These are phyloP conservation scores for Linnaemya tessellans DNA, from an alignment of 2,888 invertebrate species.

Conservation along the genomic window DNA sequence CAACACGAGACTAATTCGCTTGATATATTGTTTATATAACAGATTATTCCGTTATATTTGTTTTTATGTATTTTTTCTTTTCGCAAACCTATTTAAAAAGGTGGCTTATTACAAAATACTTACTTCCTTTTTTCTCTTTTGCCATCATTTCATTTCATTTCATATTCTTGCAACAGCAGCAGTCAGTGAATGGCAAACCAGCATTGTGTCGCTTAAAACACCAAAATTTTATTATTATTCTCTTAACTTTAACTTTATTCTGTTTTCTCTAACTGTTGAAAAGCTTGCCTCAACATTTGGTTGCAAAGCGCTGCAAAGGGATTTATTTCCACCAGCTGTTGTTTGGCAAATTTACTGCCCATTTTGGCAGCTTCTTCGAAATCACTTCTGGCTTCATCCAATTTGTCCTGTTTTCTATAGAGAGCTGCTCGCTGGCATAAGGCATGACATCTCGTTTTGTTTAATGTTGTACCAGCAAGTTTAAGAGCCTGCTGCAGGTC, in stretches of 20 bases:
- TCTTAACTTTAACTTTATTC: not conserved
- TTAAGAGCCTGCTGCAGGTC: slow-evolving; percentile 91
- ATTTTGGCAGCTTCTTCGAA: slow-evolving; percentile 91
- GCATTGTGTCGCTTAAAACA: too few relatives aligned
- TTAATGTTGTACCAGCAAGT: slow-evolving; percentile 84
- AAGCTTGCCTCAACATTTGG: slow-evolving; percentile 94
- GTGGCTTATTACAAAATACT: slow-evolving; percentile 33
- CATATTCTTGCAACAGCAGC: not conserved
- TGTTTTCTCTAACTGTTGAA: slow-evolving; percentile 84
- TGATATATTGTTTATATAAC: slow-evolving; percentile 60
- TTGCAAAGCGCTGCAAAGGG: slow-evolving; percentile 98
- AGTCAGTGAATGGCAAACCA: not conserved
- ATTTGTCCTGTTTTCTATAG: slow-evolving; percentile 87
- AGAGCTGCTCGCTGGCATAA: slow-evolving; percentile 93
- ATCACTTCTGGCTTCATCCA: slow-evolving; percentile 89
- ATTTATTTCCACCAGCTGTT: slow-evolving; percentile 93
- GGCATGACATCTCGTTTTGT: slow-evolving; percentile 89
- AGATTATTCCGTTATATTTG: slow-evolving; percentile 54
- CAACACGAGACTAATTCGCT: slow-evolving; percentile 71
- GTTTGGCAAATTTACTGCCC: slow-evolving; percentile 94
- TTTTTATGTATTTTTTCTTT: slow-evolving; percentile 29
- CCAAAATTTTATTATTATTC: too few relatives aligned
- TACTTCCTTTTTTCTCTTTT: not conserved
- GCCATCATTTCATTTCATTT: slow-evolving; percentile 9
- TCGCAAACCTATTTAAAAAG: slow-evolving; percentile 43